Base-by-base conservation (phyloP, 1,140 invertebrate species). In the Macrotrachela quadricornifera region DNA sequence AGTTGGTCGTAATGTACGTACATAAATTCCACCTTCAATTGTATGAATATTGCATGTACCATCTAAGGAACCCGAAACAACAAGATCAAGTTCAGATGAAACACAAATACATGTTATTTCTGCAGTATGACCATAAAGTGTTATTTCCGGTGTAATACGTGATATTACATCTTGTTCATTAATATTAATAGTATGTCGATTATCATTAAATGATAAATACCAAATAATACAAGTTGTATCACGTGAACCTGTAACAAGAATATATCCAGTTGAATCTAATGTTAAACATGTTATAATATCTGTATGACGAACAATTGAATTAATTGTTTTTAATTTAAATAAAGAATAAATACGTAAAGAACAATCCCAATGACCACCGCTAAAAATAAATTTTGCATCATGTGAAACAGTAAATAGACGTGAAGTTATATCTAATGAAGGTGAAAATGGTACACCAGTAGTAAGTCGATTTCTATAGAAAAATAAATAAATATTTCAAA, bases 221-320 rank as follows among this genome's bases (percentile, higher is more conserved):
- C 78, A 79, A 17, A 79, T 68, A 43, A 78, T 74, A 57, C 75
- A 75, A 13, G 77, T 78, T 49, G 73, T 75, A 59, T 79, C 78
- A 14, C 70, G 62, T 1, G 77, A 79, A 0, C 78, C 78, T 10
- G 76, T 77, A 3, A 78, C 74, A 47, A 79, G 59, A 56, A 68
- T 70, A 53, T 70, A 73, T 3, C 76, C 75, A 61, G 73, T 75
- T 30, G 70, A 67, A 58, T 79, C 78, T 21, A 78, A 50, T 1
- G 75, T 73, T 48, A 79, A 56, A 60, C 78, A 79, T 0, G 76
- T 78, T 1, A 79, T 74, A 10, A 77, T 64, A 57, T 77, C 77
- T 74, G 59, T 15, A 58, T 55, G 50, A 40, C 14, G 58, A 56
- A 58, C 38, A 51, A 58, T 21, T 49, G 46, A 15, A 41, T 49